Evolutionary conservation across 2,113 vertebrate genomes (phyloP).

Genomic region (Hypocryptadius cinnamomeus): DNA sequence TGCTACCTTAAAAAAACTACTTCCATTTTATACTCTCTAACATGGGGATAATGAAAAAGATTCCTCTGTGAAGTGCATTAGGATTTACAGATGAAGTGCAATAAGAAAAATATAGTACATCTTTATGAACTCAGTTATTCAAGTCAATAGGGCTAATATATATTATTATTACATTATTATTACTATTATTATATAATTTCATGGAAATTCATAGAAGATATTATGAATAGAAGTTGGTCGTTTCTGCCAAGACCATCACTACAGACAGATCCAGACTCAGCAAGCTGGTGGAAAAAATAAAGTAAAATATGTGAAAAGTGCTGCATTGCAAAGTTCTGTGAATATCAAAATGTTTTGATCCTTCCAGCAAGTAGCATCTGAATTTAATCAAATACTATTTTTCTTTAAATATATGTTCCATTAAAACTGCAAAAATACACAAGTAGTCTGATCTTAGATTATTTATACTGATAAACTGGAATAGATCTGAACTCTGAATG

Average conservation of each 20-base stretch:
- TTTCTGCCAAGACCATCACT: neutral
- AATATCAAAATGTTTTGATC: neutral
- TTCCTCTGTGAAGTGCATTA: neutral
- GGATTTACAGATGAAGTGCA: neutral
- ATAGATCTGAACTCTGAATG: neutral
- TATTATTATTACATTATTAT: neutral
- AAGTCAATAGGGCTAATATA: neutral
- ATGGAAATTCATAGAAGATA: neutral
- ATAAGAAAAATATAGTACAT: neutral
- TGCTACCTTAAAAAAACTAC: neutral
- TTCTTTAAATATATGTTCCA: neutral
- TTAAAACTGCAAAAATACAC: neutral
- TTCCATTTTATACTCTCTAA: neutral
- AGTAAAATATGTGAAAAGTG: neutral
- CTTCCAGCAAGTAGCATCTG: neutral
- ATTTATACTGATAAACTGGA: neutral
- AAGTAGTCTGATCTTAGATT: neutral
- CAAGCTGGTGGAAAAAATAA: neutral
- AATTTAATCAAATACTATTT: neutral
- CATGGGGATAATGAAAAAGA: neutral
- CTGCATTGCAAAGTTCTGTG: neutral
- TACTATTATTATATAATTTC: neutral
- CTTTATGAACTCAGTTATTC: neutral
- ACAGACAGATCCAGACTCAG: neutral
- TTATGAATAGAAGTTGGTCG: neutral